Evolutionary conservation across 2,797 vertebrate genomes (phyloP).

Genomic region (Rhodeus uyekii): DNA sequence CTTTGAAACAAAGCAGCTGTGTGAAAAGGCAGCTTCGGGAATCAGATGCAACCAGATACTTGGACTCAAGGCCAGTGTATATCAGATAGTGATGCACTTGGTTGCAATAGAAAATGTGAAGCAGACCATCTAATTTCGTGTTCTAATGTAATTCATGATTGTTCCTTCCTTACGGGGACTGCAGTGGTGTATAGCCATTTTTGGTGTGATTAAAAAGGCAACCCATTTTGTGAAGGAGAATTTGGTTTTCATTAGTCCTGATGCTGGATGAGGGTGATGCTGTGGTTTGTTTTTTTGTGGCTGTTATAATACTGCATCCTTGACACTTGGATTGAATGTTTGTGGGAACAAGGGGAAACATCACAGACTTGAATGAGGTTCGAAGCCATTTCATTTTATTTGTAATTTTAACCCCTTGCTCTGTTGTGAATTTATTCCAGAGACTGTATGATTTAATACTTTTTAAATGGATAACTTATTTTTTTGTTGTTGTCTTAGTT

Average conservation of each 20-base stretch:
- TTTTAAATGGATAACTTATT: neutral
- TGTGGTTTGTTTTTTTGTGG: slow-evolving; percentile 30
- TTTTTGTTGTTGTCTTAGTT: neutral
- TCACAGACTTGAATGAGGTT: slow-evolving; percentile 7
- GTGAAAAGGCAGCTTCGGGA: slow-evolving; percentile 12
- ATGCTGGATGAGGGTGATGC: slow-evolving; percentile 35
- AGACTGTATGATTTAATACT: neutral
- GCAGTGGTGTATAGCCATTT: neutral
- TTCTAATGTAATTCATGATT: neutral
- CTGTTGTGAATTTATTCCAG: neutral
- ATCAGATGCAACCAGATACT: slow-evolving; percentile 14
- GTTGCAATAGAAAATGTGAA: slow-evolving; percentile 16
- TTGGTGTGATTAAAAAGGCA: slow-evolving; percentile 21
- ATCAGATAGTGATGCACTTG: slow-evolving; percentile 20
- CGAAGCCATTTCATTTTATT: neutral
- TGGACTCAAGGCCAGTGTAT: neutral
- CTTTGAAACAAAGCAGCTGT: neutral
- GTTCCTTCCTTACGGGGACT: neutral
- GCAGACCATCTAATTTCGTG: neutral
- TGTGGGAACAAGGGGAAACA: slow-evolving; percentile 23
- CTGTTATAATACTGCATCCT: slow-evolving; percentile 26
- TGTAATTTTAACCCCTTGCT: neutral
- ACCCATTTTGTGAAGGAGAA: too few species aligned
- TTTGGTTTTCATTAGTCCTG: slow-evolving; percentile 49
- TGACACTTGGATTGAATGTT: slow-evolving; percentile 28